Evolutionary conservation across 2,888 invertebrate species (phyloP).

Genomic region (Limnephilus rhombicus): DNA sequence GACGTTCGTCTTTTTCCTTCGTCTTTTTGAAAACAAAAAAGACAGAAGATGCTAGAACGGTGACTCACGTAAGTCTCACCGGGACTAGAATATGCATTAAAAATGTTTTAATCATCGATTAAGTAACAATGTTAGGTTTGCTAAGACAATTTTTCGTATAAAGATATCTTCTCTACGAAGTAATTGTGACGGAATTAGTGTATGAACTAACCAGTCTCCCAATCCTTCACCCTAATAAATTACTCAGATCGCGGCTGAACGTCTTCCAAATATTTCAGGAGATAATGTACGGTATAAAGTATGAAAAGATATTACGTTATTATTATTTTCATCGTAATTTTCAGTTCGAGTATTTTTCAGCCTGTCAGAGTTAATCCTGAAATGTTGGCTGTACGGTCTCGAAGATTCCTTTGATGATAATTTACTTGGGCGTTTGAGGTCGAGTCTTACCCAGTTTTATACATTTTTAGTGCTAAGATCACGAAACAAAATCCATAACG

Average conservation of each 20-base stretch:
- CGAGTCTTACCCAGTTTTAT: neutral
- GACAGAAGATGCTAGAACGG: too few relatives aligned
- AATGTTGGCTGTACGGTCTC: neutral
- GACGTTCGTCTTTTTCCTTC: too few relatives aligned
- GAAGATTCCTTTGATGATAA: neutral
- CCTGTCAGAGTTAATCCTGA: neutral
- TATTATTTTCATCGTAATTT: conserved; percentile 17
- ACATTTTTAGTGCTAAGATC: neutral
- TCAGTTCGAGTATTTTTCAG: conserved; percentile 20
- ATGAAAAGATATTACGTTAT: conserved; percentile 30
- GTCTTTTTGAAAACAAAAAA: too few relatives aligned
- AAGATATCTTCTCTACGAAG: neutral
- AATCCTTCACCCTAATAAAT: conserved; percentile 22
- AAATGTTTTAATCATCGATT: neutral
- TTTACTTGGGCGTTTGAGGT: neutral
- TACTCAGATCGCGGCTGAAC: conserved; percentile 8
- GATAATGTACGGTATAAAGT: conserved; percentile 7
- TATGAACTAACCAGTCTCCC: neutral
- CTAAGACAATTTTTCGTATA: neutral
- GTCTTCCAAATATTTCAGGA: conserved; percentile 30
- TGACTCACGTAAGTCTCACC: too few relatives aligned
- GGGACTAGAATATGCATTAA: too few relatives aligned
- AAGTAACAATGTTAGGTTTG: neutral
- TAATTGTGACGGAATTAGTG: conserved; percentile 20
- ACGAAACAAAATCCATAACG: neutral